Conservation (phyloP, 2,797 vertebrate genomes). For the Bovichtus variegatus region DNA sequence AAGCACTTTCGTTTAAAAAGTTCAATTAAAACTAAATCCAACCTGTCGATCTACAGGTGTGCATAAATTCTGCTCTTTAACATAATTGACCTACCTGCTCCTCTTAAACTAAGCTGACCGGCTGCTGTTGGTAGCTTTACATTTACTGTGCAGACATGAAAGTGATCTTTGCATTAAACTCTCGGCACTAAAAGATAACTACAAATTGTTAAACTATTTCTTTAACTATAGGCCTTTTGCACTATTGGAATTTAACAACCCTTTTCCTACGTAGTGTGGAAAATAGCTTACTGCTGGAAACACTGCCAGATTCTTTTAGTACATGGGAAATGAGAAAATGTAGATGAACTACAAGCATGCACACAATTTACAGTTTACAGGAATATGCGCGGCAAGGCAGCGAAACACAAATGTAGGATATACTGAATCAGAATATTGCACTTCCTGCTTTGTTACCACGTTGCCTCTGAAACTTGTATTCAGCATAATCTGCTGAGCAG, state of each 20-base stretch:
- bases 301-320: not conserved
- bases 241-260: too few relatives aligned
- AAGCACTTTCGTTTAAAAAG: too few relatives aligned
- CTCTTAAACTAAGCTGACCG: too few relatives aligned
- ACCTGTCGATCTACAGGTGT: too few relatives aligned
- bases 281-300: not conserved
- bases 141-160: too few relatives aligned
- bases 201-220: too few relatives aligned
- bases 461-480: not conserved
- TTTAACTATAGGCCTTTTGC: slow-evolving; percentile 1
- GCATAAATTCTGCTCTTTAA: too few relatives aligned
- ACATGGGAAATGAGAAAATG: not conserved
- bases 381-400: not conserved
- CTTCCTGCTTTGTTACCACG: not conserved
- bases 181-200: too few relatives aligned
- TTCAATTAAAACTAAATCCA: too few relatives aligned
- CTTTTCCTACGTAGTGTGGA: not conserved
- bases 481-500: not conserved
- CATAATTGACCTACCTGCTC: too few relatives aligned
- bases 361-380: not conserved
- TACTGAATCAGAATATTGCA: not conserved
- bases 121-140: too few relatives aligned
- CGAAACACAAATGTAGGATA: not conserved
- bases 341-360: not conserved
- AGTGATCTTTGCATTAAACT: too few relatives aligned